Evolutionary conservation across 2,113 vertebrate genomes (phyloP).

Genomic region (Cromileptes altivelis): DNA sequence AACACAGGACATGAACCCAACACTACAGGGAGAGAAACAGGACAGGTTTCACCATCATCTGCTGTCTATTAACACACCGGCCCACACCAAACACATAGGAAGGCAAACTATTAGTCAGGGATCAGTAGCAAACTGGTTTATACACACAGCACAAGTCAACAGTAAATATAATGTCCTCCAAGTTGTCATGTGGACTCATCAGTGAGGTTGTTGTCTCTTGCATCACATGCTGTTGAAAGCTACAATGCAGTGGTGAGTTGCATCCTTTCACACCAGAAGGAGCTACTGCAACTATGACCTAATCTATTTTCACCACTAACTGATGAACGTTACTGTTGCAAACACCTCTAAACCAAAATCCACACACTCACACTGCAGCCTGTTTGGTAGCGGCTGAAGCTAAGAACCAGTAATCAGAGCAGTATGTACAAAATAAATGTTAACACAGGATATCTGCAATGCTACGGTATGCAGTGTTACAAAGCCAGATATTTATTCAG

Average conservation of each 20-base stretch:
- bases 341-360: slow-evolving; percentile 9
- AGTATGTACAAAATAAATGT: slow-evolving; percentile 39
- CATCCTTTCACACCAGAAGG: slow-evolving; percentile 1
- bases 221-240: slow-evolving; percentile 10
- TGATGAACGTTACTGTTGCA: background rate
- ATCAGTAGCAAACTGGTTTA: slow-evolving; percentile 1
- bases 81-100: slow-evolving; percentile 37
- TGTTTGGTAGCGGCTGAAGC: slow-evolving; percentile 16
- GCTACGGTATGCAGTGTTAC: background rate
- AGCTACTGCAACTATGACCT: slow-evolving; percentile 18
- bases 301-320: slow-evolving; percentile 8
- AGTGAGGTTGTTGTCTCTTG: background rate
- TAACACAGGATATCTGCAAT: slow-evolving; percentile 52
- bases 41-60: background rate
- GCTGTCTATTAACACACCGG: slow-evolving; percentile 12
- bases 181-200: background rate
- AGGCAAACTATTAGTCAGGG: background rate
- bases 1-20: slow-evolving; percentile 10
- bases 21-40: slow-evolving; percentile 15
- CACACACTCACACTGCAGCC: slow-evolving; percentile 8
- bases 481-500: background rate
- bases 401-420: slow-evolving; percentile 31
- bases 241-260: slow-evolving; percentile 3
- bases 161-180: background rate
- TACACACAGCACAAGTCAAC: background rate